These are phyloP conservation scores for Chaetogeoica ovagalla DNA, from an alignment of 2,888 invertebrate species.

Conservation along the genomic window DNA sequence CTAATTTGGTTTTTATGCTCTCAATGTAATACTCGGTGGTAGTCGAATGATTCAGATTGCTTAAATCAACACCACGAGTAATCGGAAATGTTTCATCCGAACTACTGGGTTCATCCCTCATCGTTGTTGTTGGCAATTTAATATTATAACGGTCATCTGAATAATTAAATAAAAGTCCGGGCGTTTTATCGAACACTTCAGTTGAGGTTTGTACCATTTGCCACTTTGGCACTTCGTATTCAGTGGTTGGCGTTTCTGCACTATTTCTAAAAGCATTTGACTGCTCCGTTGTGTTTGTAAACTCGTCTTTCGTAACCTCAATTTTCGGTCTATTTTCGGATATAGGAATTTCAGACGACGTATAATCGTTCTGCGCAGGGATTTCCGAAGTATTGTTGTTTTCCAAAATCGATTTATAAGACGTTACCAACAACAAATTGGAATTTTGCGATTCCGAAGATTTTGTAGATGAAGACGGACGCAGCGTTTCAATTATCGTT, in stretches of 20 bases:
- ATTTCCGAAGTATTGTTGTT: slow-evolving; percentile 33
- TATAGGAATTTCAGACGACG: neutral
- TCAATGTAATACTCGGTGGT: slow-evolving; percentile 48
- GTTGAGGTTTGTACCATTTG: slow-evolving; percentile 1
- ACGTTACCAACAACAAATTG: slow-evolving; percentile 31
- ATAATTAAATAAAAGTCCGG: slow-evolving; percentile 13
- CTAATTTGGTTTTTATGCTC: slow-evolving; percentile 31
- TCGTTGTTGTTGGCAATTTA: neutral
- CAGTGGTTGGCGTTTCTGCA: neutral
- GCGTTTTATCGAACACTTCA: neutral
- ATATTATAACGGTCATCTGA: neutral
- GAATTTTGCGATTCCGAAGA: slow-evolving; percentile 38
- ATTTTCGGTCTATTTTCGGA: neutral
- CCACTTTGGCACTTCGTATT: neutral
- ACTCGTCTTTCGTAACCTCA: neutral
- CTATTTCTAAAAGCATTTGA: neutral
- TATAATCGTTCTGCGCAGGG: neutral
- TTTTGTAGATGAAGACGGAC: slow-evolving; percentile 34
- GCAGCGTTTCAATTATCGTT: slow-evolving; percentile 40
- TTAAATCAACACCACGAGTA: slow-evolving; percentile 14
- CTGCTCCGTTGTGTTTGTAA: neutral
- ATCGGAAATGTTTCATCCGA: neutral
- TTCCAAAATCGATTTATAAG: slow-evolving; percentile 49
- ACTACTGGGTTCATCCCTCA: slow-evolving; percentile 23
- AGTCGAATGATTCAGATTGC: slow-evolving; percentile 22